Percentiles rank a stretch among this genome's conserved stretches.
These are phyloP conservation scores for Listronotus bonariensis DNA, from an alignment of 1,140 invertebrate species.

Conservation along the genomic window DNA sequence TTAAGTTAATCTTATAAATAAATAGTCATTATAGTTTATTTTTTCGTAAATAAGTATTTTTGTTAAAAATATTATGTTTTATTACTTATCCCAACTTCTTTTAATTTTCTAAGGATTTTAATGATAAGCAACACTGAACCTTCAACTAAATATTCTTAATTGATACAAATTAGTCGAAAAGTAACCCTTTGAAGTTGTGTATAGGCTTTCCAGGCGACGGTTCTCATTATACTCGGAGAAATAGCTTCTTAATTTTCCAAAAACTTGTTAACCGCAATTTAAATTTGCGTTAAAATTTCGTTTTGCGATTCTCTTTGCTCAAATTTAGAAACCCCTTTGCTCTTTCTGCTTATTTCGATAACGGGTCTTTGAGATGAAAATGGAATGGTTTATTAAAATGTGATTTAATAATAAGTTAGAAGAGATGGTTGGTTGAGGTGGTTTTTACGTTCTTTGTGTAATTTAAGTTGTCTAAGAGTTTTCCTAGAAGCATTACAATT, in stretches of 20 bases:
- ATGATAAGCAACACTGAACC: neutral
- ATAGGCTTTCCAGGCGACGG: slow-evolving; percentile 12
- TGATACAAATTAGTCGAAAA: slow-evolving; percentile 35
- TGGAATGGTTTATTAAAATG: slow-evolving; percentile 37
- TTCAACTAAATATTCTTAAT: slow-evolving; percentile 16
- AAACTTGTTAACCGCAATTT: slow-evolving; percentile 40
- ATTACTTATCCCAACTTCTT: too few species aligned
- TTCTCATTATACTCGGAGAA: slow-evolving; percentile 31
- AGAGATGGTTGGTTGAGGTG: too few species aligned
- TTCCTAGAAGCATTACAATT: neutral
- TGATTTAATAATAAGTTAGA: slow-evolving; percentile 24
- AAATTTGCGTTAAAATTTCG: slow-evolving; percentile 37
- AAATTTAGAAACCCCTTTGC: slow-evolving; percentile 2
- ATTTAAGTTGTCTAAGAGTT: slow-evolving; percentile 9
- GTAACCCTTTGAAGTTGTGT: slow-evolving; percentile 32
- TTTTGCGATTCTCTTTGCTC: slow-evolving; percentile 22
- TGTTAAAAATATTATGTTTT: too few species aligned
- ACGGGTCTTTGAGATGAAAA: slow-evolving; percentile 29
- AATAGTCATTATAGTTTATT: too few species aligned
- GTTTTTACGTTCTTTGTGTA: neutral
- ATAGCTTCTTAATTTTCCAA: slow-evolving; percentile 37
- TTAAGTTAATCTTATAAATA: too few species aligned
- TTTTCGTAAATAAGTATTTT: too few species aligned
- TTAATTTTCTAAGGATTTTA: too few species aligned
- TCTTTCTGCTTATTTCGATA: slow-evolving; percentile 24